Conservation (phyloP, 2,888 invertebrate genomes). For the Plebejus anna region DNA sequence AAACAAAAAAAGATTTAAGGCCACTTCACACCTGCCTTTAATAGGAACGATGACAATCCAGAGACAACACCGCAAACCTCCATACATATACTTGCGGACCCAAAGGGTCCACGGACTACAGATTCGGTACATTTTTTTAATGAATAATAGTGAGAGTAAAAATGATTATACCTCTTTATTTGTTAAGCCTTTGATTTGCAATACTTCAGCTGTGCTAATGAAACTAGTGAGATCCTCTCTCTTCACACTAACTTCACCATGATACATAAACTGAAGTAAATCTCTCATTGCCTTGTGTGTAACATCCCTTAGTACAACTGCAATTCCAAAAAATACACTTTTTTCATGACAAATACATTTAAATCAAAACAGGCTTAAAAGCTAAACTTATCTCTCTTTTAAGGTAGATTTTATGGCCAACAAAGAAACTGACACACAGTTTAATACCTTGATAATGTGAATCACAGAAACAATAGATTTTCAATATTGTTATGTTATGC, state of each 20-base stretch:
- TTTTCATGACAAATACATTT: not conserved
- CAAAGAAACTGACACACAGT: no score
- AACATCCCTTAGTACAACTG: slow-evolving; percentile 85
- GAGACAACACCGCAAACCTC: no score
- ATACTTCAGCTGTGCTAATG: slow-evolving; percentile 85
- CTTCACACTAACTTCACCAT: slow-evolving; percentile 87
- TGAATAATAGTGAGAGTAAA: not conserved
- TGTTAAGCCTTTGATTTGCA: slow-evolving; percentile 87
- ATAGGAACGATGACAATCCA: no score
- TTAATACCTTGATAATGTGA: no score
- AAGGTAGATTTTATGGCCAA: no score
- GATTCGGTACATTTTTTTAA: not conserved
- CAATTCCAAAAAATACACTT: slow-evolving; percentile 40
- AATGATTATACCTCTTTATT: slow-evolving; percentile 65
- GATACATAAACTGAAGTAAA: slow-evolving; percentile 87
- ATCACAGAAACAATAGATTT: no score
- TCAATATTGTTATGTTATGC: no score
- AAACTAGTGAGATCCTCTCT: slow-evolving; percentile 86
- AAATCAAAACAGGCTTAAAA: not conserved
- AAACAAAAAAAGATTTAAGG: no score
- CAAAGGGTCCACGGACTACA: no score
- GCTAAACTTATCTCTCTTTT: not conserved
- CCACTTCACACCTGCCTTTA: no score
- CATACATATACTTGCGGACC: no score
- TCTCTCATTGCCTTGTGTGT: slow-evolving; percentile 85